phyloP scores from a whole-genome alignment of 2,113 vertebrate species.

The Phrynosoma platyrhinos region DNA sequence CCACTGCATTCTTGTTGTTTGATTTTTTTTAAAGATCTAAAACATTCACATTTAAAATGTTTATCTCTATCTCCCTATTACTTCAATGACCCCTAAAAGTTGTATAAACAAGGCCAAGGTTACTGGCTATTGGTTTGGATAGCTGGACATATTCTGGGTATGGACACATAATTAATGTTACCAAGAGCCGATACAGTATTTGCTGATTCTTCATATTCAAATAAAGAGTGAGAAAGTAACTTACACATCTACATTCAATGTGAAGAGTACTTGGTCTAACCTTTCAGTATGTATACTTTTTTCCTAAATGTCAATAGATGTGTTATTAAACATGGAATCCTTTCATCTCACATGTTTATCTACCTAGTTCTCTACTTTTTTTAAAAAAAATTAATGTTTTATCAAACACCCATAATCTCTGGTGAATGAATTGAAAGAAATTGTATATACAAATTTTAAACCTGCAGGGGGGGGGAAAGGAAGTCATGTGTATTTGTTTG shows the following conservation, averaged over 20 bases:
- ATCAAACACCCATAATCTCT: too few species aligned
- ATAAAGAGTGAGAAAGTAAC: constrained; percentile 29
- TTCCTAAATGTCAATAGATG: too few species aligned
- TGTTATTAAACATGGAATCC: constrained; percentile 28
- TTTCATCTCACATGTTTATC: neutral
- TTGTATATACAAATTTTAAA: too few species aligned
- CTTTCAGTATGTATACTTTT: too few species aligned
- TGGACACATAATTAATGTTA: neutral
- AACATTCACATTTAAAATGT: neutral
- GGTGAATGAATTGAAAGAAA: too few species aligned
- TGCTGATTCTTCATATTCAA: too few species aligned
- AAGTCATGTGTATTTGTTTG: too few species aligned
- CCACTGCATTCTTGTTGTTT: too few species aligned
- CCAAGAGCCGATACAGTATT: too few species aligned
- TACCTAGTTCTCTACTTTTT: too few species aligned
- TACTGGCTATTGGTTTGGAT: neutral
- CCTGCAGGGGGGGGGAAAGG: too few species aligned
- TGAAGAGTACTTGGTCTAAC: constrained; percentile 18
- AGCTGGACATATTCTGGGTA: neutral
- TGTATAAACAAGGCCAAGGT: neutral
- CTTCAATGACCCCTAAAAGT: neutral
- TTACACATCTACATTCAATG: constrained; percentile 59
- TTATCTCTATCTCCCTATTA: neutral
- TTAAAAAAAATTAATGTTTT: too few species aligned
- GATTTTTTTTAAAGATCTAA: neutral